Evolutionary conservation across 2,888 invertebrate species (phyloP).

Genomic region (Phorcus lineatus): DNA sequence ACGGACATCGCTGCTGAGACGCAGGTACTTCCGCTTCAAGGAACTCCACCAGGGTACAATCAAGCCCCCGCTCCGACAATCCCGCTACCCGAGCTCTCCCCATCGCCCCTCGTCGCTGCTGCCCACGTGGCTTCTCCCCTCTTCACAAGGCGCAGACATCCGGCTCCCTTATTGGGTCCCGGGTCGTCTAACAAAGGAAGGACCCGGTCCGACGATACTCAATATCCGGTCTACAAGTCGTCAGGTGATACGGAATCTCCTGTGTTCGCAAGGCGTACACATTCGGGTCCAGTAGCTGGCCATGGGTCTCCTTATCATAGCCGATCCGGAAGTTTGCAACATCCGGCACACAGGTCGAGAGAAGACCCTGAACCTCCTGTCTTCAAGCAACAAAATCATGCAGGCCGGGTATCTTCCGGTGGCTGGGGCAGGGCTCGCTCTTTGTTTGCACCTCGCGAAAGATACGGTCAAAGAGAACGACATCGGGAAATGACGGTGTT

Average conservation of each 20-base stretch:
- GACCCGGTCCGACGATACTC: no score
- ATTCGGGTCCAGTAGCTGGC: no score
- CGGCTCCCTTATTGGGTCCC: not conserved
- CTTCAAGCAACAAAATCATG: no score
- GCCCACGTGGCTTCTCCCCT: not conserved
- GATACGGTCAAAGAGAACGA: not conserved
- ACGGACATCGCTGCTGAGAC: not conserved
- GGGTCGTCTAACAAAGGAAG: no score
- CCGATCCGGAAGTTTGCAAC: no score
- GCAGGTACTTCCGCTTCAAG: no score
- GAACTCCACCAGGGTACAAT: no score
- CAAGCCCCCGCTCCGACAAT: not conserved
- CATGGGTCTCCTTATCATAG: not conserved
- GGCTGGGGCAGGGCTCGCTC: not conserved
- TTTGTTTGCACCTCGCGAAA: not conserved
- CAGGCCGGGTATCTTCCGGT: not conserved
- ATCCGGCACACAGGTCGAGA: not conserved
- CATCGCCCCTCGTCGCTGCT: not conserved
- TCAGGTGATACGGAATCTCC: not conserved
- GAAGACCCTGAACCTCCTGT: not conserved
- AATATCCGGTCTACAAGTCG: no score
- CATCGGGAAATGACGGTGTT: constrained; percentile 10
- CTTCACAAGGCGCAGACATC: not conserved
- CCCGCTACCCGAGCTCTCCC: not conserved
- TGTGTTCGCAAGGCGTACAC: not conserved